Evolutionary conservation across 1,140 invertebrate species (phyloP).

Genomic region (Meloidogyne exigua): DNA sequence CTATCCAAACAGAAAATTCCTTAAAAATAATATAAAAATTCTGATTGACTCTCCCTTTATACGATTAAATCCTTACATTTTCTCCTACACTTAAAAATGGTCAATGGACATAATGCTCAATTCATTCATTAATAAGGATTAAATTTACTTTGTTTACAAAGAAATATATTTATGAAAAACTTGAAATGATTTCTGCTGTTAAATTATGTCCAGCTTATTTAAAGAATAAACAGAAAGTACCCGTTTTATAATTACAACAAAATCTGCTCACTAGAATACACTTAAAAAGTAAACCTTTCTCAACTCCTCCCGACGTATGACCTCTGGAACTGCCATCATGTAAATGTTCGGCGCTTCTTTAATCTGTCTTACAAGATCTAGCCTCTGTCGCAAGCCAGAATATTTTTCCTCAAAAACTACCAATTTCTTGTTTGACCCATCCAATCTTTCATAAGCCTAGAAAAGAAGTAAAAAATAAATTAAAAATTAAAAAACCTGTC

Average conservation of each 20-base stretch:
- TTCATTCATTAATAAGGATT: no score
- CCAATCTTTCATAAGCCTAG: slow-evolving; percentile 40
- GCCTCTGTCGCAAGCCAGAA: slow-evolving; percentile 38
- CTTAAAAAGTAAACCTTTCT: slow-evolving; percentile 21
- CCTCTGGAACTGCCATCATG: slow-evolving; percentile 48
- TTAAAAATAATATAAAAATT: slow-evolving; percentile 1
- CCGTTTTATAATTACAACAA: no score
- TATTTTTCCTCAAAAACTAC: slow-evolving; percentile 45
- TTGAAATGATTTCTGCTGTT: no score
- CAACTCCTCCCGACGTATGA: slow-evolving; percentile 40
- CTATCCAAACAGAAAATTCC: slow-evolving; percentile 44
- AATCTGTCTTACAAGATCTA: slow-evolving; percentile 49
- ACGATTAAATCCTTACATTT: no score
- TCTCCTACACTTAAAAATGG: no score
- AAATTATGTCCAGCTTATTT: no score
- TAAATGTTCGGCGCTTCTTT: slow-evolving; percentile 49
- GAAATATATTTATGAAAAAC: no score
- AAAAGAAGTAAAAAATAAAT: neutral
- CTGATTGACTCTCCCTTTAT: no score
- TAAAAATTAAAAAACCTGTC: slow-evolving; percentile 26
- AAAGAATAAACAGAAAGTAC: no score
- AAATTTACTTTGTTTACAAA: no score
- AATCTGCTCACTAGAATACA: no score
- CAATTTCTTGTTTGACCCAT: slow-evolving; percentile 37
- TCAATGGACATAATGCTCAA: no score